Evolutionary conservation across 2,888 invertebrate species (phyloP).

Genomic region (Tolmerus cingulatus): DNA sequence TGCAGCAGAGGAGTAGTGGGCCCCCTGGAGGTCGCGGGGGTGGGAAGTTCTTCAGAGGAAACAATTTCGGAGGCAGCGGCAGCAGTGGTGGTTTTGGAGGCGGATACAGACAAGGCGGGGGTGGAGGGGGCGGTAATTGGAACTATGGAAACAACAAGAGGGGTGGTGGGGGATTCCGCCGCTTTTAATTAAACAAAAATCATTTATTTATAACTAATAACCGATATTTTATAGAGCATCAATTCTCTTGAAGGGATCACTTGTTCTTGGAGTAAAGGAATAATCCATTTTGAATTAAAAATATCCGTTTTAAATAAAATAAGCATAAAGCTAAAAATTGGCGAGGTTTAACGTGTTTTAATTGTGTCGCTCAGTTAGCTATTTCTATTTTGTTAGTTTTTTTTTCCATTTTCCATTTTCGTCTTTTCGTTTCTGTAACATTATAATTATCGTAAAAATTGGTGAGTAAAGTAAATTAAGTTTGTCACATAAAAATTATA

Average conservation of each 20-base stretch:
- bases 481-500: too few relatives aligned
- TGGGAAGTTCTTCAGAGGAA: neutral
- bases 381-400: too few relatives aligned
- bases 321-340: neutral
- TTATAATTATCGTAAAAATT: too few relatives aligned
- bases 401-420: too few relatives aligned
- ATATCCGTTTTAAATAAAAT: neutral
- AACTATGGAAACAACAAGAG: conserved; percentile 33
- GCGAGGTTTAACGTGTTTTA: neutral
- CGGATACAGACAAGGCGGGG: conserved; percentile 50
- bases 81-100: conserved; percentile 52
- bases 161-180: neutral
- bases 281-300: neutral
- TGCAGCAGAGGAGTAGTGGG: conserved; percentile 54
- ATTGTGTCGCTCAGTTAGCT: too few relatives aligned
- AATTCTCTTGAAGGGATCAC: neutral
- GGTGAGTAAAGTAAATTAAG: too few relatives aligned
- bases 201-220: too few relatives aligned
- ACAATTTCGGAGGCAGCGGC: conserved; percentile 47
- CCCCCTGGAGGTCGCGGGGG: conserved; percentile 53
- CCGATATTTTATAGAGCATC: too few relatives aligned
- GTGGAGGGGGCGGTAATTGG: conserved; percentile 45
- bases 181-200: neutral
- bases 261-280: neutral
- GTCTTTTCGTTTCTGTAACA: too few relatives aligned